phyloP scores from a whole-genome alignment of 2,113 vertebrate species.

The Pedetes capensis region DNA sequence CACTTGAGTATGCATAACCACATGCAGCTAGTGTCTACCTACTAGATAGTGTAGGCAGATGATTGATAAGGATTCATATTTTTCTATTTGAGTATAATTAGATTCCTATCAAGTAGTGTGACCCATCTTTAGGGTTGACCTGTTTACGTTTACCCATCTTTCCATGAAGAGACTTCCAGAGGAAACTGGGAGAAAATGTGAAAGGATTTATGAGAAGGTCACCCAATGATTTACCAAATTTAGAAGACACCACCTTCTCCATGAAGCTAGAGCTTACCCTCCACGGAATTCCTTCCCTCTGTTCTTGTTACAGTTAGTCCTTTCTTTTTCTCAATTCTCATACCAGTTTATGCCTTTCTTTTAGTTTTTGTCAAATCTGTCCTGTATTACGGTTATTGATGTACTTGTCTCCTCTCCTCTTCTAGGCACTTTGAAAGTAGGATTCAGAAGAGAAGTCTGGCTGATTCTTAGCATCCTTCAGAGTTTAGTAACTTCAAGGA shows the following conservation, averaged over 20 bases:
- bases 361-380: not conserved
- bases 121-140: not conserved
- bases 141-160: not conserved
- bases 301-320: not conserved
- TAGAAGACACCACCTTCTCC: not conserved
- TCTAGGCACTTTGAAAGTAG: not conserved
- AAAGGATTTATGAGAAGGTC: not conserved
- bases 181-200: not conserved
- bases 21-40: not conserved
- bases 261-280: not conserved
- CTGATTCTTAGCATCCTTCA: not conserved
- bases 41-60: not conserved
- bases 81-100: not conserved
- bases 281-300: not conserved
- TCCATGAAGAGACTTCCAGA: not conserved
- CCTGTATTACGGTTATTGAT: not conserved
- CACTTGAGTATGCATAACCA: not conserved
- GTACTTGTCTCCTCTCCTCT: not conserved
- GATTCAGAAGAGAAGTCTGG: not conserved
- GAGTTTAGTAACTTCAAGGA: not conserved
- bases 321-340: not conserved
- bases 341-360: not conserved
- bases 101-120: not conserved
- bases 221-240: not conserved
- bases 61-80: not conserved